Percentiles rank a stretch among this genome's conserved stretches.
Conservation (phyloP, 2,888 invertebrate species). For the Lottia scabra region DNA sequence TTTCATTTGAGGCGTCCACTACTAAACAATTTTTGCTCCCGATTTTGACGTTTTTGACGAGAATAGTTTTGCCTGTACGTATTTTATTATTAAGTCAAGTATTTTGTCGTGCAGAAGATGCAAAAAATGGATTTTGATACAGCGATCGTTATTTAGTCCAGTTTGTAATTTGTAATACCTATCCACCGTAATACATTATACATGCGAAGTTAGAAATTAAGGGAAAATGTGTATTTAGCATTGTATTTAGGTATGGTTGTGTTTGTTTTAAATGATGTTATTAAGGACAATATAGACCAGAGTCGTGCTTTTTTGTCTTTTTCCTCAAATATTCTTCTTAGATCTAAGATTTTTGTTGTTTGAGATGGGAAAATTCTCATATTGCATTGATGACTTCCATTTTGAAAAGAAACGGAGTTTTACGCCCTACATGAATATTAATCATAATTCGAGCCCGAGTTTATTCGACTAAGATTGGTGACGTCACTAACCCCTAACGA, state of each 20-base stretch:
- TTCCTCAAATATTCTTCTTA: background rate
- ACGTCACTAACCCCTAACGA: too few relatives aligned
- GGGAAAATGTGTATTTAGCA: background rate
- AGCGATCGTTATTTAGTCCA: too few relatives aligned
- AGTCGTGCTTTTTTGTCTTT: background rate
- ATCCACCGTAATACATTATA: background rate
- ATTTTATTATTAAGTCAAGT: too few relatives aligned
- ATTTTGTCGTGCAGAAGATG: too few relatives aligned
- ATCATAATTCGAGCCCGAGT: too few relatives aligned
- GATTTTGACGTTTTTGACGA: too few relatives aligned
- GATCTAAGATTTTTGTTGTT: background rate
- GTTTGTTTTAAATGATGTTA: background rate
- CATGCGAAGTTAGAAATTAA: background rate
- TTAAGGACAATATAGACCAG: background rate
- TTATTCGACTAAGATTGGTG: too few relatives aligned
- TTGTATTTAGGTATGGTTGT: background rate
- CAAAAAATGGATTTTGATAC: too few relatives aligned
- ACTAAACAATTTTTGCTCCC: too few relatives aligned
- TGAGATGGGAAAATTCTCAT: background rate
- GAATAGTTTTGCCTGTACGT: too few relatives aligned
- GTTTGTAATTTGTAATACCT: background rate
- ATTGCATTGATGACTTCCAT: background rate
- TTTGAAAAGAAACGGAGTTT: background rate
- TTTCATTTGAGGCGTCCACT: too few relatives aligned
- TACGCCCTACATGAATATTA: background rate